phyloP scores from a whole-genome alignment of 2,113 vertebrate genomes.

The Grallaria varia region DNA sequence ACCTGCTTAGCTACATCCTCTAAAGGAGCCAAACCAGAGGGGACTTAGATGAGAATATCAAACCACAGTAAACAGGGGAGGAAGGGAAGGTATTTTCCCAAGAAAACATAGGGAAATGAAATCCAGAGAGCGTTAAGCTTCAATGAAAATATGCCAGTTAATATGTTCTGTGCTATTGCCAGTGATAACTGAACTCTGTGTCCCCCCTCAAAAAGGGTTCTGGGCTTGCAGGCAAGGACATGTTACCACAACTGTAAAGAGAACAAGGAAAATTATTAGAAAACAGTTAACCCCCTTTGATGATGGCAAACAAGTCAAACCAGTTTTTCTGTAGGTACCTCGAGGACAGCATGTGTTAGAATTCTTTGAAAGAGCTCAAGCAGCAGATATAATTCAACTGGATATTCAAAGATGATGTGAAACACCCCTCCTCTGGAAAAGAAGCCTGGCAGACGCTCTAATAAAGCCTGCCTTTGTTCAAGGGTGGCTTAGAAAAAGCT shows the following conservation, averaged over 20 bases:
- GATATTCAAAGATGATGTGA: background rate
- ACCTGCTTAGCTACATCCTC: background rate
- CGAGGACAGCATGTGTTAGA: background rate
- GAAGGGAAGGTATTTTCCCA: conserved; percentile 24
- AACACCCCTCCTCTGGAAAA: background rate
- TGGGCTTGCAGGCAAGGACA: background rate
- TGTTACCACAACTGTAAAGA: background rate
- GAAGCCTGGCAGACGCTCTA: background rate
- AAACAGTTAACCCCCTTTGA: background rate
- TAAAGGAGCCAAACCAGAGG: background rate
- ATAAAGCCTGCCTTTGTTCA: conserved; percentile 10
- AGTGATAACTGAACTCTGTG: background rate
- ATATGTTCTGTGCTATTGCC: background rate
- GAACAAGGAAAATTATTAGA: background rate
- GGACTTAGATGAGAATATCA: background rate
- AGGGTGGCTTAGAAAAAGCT: background rate
- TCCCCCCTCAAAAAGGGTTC: background rate
- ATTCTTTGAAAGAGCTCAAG: conserved; percentile 37
- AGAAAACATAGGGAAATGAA: background rate
- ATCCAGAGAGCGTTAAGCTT: background rate
- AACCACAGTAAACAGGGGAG: background rate
- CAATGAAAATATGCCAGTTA: background rate
- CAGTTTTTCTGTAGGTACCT: conserved; percentile 13
- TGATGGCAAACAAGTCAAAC: background rate
- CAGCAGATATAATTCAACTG: conserved; percentile 12